phyloP scores from a whole-genome alignment of 2,113 vertebrate species.

The Saguinus imperator region DNA sequence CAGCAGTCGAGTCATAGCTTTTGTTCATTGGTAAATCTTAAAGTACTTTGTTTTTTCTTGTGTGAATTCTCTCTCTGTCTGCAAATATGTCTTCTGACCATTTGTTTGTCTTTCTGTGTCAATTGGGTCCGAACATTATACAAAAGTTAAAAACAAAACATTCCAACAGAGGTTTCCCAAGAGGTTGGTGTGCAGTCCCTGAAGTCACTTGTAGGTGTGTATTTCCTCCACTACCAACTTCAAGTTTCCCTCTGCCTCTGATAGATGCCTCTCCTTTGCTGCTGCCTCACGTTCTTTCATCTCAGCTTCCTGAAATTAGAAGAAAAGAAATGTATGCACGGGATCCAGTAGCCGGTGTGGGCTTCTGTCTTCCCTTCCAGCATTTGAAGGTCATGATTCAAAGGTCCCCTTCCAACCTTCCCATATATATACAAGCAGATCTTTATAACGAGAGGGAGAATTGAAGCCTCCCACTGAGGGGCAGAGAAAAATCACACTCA shows the following conservation, averaged over 20 bases:
- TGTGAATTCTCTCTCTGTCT: not conserved
- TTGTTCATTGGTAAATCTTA: not conserved
- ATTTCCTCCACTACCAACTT: conserved; percentile 88
- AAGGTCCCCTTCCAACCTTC: not conserved
- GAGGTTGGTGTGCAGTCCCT: not conserved
- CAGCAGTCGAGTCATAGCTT: not conserved
- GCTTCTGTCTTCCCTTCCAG: not conserved
- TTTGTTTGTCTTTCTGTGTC: not conserved
- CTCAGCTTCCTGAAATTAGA: conserved; percentile 85
- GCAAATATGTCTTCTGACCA: not conserved
- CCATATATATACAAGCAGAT: not conserved
- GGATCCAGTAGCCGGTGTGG: not conserved
- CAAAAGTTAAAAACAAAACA: not conserved
- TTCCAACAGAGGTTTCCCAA: not conserved
- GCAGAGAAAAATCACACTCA: not conserved
- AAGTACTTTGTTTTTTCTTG: not conserved
- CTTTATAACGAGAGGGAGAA: not conserved
- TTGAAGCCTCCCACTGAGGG: not conserved
- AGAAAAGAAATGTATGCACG: not conserved
- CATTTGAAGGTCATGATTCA: not conserved
- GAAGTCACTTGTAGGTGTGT: conserved; percentile 85
- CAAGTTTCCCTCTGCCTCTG: conserved; percentile 88
- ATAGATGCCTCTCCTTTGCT: conserved; percentile 89
- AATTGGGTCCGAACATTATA: not conserved
- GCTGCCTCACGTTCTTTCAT: conserved; percentile 90